phyloP scores from a whole-genome alignment of 2,888 invertebrate genomes.

The Cyaniris semiargus region DNA sequence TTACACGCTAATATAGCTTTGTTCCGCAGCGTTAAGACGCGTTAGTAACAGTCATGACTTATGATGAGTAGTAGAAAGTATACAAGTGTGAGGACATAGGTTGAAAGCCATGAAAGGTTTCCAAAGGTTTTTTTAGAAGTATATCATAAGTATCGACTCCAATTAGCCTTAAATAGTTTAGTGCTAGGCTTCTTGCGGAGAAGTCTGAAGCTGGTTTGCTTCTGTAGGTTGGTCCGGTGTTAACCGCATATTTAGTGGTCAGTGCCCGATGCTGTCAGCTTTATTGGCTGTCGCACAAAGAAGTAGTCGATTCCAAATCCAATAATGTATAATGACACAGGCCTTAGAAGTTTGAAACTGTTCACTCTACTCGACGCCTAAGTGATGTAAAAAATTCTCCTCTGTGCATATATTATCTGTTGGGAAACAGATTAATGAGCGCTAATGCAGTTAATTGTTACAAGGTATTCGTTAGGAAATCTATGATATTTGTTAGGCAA shows the following conservation, averaged over 20 bases:
- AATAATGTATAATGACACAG: no score
- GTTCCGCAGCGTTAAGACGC: background rate
- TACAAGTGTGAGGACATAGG: background rate
- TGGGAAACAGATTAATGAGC: background rate
- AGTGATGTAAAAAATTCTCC: background rate
- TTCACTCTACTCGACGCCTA: background rate
- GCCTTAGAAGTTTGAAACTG: background rate
- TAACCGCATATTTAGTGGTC: no score
- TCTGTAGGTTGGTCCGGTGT: no score
- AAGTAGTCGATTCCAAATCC: no score
- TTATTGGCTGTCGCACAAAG: no score
- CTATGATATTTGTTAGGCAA: background rate
- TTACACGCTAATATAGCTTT: slow-evolving; percentile 4
- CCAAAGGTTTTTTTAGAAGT: background rate
- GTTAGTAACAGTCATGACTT: background rate
- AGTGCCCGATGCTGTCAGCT: no score
- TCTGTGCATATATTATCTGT: background rate
- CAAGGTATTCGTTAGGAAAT: background rate
- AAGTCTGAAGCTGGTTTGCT: no score
- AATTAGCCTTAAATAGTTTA: no score
- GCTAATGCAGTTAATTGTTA: background rate
- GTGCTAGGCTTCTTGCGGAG: no score
- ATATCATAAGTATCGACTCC: background rate
- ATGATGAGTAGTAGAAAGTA: background rate
- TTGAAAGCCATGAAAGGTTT: background rate